Percentiles rank a stretch among this genome's conserved stretches.
Evolutionary conservation across 1,140 invertebrate species (phyloP).

Genomic region (Tetragonula clypearis): DNA sequence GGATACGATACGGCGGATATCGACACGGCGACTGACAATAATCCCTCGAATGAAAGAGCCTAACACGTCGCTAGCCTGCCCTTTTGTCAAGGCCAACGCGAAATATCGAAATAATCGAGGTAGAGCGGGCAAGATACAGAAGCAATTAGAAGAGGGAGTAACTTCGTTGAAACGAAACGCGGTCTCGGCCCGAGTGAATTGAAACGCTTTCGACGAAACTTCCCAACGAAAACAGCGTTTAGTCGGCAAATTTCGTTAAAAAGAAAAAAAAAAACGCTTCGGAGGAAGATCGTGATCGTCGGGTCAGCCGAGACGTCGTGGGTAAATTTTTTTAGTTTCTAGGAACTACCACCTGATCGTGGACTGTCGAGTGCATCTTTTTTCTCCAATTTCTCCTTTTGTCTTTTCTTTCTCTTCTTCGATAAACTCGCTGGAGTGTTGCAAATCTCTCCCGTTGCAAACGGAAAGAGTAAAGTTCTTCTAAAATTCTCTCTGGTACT

Average conservation of each 20-base stretch:
- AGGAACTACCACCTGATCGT: background rate
- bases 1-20: background rate
- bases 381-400: background rate
- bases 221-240: background rate
- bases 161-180: background rate
- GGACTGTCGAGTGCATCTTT: slow-evolving; percentile 31
- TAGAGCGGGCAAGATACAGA: background rate
- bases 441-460: too few relatives aligned
- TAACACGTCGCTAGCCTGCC: too few relatives aligned
- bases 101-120: background rate
- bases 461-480: too few relatives aligned
- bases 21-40: background rate
- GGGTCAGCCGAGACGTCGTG: background rate
- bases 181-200: background rate
- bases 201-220: background rate
- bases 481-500: too few relatives aligned
- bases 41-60: background rate
- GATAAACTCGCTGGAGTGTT: too few relatives aligned
- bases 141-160: background rate
- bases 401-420: too few relatives aligned
- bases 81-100: background rate
- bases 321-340: slow-evolving; percentile 52
- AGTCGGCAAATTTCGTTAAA: background rate
- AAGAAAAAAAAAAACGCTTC: background rate
- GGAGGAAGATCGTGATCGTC: background rate